These are phyloP conservation scores for Hyperoplus immaculatus DNA, from an alignment of 2,797 vertebrate species.

Conservation along the genomic window DNA sequence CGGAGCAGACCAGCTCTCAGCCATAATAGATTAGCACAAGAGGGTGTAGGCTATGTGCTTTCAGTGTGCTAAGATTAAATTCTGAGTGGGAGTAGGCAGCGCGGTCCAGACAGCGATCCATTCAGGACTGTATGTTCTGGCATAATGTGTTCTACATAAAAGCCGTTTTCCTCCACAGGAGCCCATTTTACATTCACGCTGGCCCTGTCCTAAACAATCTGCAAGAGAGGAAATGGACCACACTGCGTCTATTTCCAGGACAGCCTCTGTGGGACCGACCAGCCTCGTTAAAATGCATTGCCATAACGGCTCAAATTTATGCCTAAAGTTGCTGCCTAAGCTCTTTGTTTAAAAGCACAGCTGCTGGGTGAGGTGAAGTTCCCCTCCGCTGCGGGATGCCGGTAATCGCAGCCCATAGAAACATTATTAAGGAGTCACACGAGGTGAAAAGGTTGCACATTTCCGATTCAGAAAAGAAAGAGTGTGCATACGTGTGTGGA, in stretches of 20 bases:
- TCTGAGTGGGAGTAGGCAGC: conserved; percentile 51
- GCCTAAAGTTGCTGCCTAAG: conserved; percentile 70
- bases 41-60: conserved; percentile 59
- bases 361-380: conserved; percentile 56
- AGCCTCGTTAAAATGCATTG: conserved; percentile 73
- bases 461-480: conserved; percentile 53
- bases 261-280: conserved; percentile 47
- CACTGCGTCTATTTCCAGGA: conserved; percentile 72
- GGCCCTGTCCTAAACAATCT: conserved; percentile 60
- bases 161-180: conserved; percentile 59
- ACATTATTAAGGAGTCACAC: conserved; percentile 33
- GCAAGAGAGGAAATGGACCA: conserved; percentile 69
- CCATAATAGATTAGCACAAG: conserved; percentile 61
- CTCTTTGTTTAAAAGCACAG: conserved; percentile 70
- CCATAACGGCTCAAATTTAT: conserved; percentile 51
- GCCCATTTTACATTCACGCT: conserved; percentile 57
- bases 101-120: conserved; percentile 53
- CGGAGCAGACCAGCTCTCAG: conserved; percentile 43
- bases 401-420: conserved; percentile 42
- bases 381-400: neutral
- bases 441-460: conserved; percentile 58
- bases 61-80: conserved; percentile 59
- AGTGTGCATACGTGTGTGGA: conserved; percentile 4
- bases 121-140: conserved; percentile 58
- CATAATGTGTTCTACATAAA: conserved; percentile 60